phyloP scores from a whole-genome alignment of 2,797 vertebrate genomes.

The Parotocinclus haroldoi region DNA sequence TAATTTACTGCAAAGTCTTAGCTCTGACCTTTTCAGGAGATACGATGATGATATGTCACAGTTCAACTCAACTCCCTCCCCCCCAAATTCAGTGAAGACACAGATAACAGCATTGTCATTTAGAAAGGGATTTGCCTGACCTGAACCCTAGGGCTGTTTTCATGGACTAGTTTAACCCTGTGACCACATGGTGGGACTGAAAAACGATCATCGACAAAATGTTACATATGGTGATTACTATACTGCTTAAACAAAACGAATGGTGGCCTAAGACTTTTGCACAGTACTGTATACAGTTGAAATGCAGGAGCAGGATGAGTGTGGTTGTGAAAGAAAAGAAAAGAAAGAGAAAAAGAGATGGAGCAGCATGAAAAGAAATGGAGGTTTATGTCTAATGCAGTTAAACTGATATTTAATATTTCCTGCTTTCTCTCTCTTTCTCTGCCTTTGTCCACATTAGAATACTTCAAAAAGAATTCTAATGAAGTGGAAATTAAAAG shows the following conservation, averaged over 20 bases:
- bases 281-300: neutral
- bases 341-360: slow-evolving; percentile 9
- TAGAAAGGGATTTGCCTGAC: slow-evolving; percentile 45
- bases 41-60: slow-evolving; percentile 35
- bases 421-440: slow-evolving; percentile 94
- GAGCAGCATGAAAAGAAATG: slow-evolving; percentile 10
- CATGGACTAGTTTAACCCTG: slow-evolving; percentile 41
- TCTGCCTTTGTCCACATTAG: slow-evolving; percentile 94
- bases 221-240: no score
- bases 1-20: no score
- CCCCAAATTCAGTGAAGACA: slow-evolving; percentile 26
- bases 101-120: slow-evolving; percentile 25
- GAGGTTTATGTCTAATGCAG: slow-evolving; percentile 93
- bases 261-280: no score
- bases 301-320: slow-evolving; percentile 70
- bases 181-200: no score
- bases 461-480: slow-evolving; percentile 99
- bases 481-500: slow-evolving; percentile 99
- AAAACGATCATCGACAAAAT: no score
- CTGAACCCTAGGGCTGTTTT: slow-evolving; percentile 44
- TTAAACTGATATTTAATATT: slow-evolving; percentile 99
- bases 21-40: no score
- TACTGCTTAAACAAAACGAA: no score
- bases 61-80: neutral
- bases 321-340: slow-evolving; percentile 59